Evolutionary conservation across 2,113 vertebrate genomes (phyloP), one percentile per base, ranked within the genome.

Genomic region (Phrynosoma blainvillii): DNA sequence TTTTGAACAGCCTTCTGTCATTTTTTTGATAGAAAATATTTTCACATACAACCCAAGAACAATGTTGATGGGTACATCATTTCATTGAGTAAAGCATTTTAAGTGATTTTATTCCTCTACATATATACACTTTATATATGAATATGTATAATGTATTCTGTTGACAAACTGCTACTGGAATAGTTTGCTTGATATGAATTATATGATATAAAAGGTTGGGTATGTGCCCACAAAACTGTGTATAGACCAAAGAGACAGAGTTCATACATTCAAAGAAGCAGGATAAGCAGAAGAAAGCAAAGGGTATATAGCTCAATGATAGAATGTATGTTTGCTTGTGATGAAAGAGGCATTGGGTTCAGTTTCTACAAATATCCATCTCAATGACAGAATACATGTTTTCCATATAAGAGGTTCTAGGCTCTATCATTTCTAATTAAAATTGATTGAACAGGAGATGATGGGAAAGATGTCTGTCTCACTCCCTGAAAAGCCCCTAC

Each of bases 1-100:
- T 86, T 86, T 32, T 52, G 36, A 88, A 70, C 36, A 47, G 25
- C 73, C n/a, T 76, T 52, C 54, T 87, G 79, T 66, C 79, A 78
- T 77, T 70, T 5, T 42, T 83, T 88, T 77, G 27, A 70, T 77
- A 30, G 32, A 27, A 54, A 83, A 83, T 52, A 27, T 23, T 77
- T 20, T 12, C 56, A 36, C 40, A 70, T n/a, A 52, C 10, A 82
- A 66, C 79, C 36, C 54, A 40, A 88, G n/a, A 36, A 77, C 54
- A 78, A 76, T 85, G 59, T 78, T 65, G 56, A 74, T 10, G 18
- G 36, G 82, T 68, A 83, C n/a, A 36, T n/a, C 16, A 36, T 36
- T 75, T 52, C 71, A 76, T 76, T 83, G 52, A 83, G 80, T 54
- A 36, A 54, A 82, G 59, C n/a, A 36, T 42, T 14, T 14, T 6